Conservation (phyloP, 2,113 vertebrate species). For the Bungarus multicinctus region DNA sequence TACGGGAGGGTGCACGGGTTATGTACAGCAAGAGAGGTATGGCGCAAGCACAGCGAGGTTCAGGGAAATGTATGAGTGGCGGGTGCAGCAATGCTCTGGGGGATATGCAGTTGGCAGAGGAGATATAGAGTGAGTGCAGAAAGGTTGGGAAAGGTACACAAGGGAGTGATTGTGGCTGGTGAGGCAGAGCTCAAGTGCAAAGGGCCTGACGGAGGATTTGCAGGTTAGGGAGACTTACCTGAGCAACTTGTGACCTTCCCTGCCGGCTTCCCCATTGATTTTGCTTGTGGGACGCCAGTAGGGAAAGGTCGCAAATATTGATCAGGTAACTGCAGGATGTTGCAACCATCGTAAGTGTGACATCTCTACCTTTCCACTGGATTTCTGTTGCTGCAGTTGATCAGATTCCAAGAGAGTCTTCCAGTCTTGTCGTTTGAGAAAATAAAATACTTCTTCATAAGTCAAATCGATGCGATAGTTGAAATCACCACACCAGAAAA, state of each 20-base stretch:
- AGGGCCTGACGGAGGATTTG: neutral
- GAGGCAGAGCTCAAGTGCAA: neutral
- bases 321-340: neutral
- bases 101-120: neutral
- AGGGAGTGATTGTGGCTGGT: neutral
- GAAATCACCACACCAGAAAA: constrained; percentile 82
- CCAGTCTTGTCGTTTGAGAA: constrained; percentile 79
- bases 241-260: neutral
- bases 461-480: constrained; percentile 80
- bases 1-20: neutral
- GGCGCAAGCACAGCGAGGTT: neutral
- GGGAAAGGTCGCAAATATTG: neutral
- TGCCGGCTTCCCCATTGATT: neutral
- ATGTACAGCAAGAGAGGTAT: neutral
- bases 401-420: constrained; percentile 77
- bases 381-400: constrained; percentile 77
- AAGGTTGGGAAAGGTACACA: neutral
- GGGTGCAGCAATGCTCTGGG: neutral
- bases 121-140: neutral
- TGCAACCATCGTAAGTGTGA: neutral
- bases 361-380: constrained; percentile 72
- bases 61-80: neutral
- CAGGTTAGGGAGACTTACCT: neutral
- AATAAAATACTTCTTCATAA: constrained; percentile 78
- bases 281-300: neutral